These are phyloP conservation scores for Acestrorhynchus altus DNA, from an alignment of 2,797 vertebrate species.

Conservation along the genomic window DNA sequence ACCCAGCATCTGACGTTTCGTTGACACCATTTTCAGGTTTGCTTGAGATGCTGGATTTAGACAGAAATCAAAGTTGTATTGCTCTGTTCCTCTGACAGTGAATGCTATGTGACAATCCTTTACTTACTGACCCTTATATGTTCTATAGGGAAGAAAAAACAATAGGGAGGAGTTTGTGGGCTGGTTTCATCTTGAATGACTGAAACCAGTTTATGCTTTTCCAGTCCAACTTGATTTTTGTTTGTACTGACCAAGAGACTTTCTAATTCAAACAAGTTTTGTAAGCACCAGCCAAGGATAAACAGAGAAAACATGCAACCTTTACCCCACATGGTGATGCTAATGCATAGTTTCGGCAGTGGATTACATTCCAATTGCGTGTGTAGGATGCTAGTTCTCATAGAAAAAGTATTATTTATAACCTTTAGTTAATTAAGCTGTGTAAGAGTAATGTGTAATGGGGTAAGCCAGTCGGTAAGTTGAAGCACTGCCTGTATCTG, in stretches of 20 bases:
- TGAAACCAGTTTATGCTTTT: slow-evolving; percentile 37
- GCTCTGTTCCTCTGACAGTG: not conserved
- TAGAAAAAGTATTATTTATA: too few species aligned
- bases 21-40: slow-evolving; percentile 78
- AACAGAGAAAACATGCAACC: not conserved
- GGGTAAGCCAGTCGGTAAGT: too few species aligned
- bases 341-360: too few species aligned
- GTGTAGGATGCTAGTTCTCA: too few species aligned
- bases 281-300: not conserved
- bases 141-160: not conserved
- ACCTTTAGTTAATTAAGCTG: too few species aligned
- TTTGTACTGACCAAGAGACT: not conserved
- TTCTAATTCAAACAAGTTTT: not conserved
- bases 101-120: not conserved
- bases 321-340: not conserved
- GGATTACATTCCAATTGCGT: too few species aligned
- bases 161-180: slow-evolving; percentile 31
- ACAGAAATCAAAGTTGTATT: not conserved
- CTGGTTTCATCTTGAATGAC: not conserved
- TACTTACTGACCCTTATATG: slow-evolving; percentile 17
- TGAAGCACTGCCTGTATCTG: too few species aligned
- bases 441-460: too few species aligned
- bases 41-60: not conserved
- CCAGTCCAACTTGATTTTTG: slow-evolving; percentile 43
- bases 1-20: slow-evolving; percentile 84